These are phyloP conservation scores for Cygnus buccinator DNA, from an alignment of 2,113 vertebrate genomes.

Conservation along the genomic window DNA sequence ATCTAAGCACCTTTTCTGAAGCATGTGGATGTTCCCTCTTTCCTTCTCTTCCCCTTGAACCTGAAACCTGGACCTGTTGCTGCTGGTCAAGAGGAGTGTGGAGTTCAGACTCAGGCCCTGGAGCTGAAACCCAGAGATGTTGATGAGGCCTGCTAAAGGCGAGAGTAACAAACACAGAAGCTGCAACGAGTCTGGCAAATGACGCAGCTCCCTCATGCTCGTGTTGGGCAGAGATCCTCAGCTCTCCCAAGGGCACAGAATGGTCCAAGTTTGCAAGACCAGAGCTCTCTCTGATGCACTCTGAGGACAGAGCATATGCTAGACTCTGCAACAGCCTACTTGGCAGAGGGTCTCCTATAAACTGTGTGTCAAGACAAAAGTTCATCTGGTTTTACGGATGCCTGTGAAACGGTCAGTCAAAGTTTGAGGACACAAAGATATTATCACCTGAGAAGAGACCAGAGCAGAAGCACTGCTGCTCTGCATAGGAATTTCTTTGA, in stretches of 20 bases:
- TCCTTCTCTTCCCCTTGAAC: not conserved
- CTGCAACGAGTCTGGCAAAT: not conserved
- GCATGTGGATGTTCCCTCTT: not conserved
- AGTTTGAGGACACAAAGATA: not conserved
- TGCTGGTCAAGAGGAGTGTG: not conserved
- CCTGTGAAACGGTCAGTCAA: not conserved
- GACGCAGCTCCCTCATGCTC: fast-evolving
- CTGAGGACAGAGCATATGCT: not conserved
- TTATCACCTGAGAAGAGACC: not conserved
- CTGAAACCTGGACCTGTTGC: not conserved
- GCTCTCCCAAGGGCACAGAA: not conserved
- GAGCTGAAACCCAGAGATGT: not conserved
- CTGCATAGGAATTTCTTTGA: fast-evolving
- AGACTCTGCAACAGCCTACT: not conserved
- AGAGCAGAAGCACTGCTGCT: not conserved
- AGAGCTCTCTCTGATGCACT: fast-evolving
- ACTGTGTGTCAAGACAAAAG: not conserved
- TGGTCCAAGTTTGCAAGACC: not conserved
- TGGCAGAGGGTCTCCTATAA: not conserved
- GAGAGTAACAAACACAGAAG: not conserved
- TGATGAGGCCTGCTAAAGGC: not conserved
- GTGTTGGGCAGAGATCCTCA: not conserved
- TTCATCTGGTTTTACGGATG: not conserved
- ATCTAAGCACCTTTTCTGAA: not conserved
- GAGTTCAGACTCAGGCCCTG: not conserved